phyloP scores from a whole-genome alignment of 2,888 invertebrate species.

The Sicus ferrugineus region DNA sequence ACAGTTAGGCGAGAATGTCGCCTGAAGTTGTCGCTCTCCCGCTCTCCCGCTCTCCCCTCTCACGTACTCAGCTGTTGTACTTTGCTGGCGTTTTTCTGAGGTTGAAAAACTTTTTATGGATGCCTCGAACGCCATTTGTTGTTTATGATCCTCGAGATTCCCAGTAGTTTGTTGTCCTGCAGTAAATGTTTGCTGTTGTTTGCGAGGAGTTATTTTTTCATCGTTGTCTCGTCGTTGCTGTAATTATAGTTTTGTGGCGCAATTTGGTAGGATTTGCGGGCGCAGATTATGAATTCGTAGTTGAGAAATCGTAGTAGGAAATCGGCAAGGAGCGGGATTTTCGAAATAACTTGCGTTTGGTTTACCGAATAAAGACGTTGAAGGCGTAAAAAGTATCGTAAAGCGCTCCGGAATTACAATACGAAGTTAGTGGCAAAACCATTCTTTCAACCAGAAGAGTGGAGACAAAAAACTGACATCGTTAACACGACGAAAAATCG shows the following conservation, averaged over 20 bases:
- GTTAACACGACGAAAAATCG: too few relatives aligned
- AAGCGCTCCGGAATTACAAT: too few relatives aligned
- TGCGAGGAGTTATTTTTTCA: not conserved
- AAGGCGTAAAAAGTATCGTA: too few relatives aligned
- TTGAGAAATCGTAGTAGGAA: not conserved
- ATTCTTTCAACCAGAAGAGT: too few relatives aligned
- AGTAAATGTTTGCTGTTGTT: slow-evolving; percentile 9
- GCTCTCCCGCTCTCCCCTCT: not conserved
- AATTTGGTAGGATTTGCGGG: slow-evolving; percentile 1
- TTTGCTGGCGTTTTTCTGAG: not conserved
- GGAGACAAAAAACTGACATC: too few relatives aligned
- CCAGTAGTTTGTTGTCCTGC: not conserved
- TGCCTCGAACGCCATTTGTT: slow-evolving; percentile 18
- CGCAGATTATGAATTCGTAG: slow-evolving; percentile 5
- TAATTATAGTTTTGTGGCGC: slow-evolving; percentile 19
- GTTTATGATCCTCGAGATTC: slow-evolving; percentile 22
- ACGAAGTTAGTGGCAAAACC: too few relatives aligned
- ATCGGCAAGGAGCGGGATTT: not conserved
- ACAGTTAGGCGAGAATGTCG: slow-evolving; percentile 1
- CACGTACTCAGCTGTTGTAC: not conserved
- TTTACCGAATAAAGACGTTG: too few relatives aligned
- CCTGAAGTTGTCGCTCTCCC: slow-evolving; percentile 16
- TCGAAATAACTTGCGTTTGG: too few relatives aligned
- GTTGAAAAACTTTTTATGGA: too few relatives aligned
- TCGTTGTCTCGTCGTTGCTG: slow-evolving; percentile 1